Evolutionary conservation across 2,797 vertebrate species (phyloP), one percentile per base, ranked within the genome.

Genomic region (Coracias cyanogaster): DNA sequence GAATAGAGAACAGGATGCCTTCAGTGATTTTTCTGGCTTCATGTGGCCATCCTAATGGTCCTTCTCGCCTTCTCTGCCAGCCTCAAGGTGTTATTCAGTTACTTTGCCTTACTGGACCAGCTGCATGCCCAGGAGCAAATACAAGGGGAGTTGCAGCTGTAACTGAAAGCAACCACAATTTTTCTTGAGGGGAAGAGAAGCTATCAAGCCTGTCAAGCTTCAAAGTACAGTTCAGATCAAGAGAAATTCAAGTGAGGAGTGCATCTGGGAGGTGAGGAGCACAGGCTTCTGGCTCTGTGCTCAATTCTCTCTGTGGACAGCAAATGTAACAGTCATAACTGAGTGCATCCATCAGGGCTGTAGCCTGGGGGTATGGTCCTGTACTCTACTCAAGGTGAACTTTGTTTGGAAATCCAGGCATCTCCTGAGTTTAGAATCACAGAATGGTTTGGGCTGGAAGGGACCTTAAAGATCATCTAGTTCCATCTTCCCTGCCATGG

Each of bases 321-420:
- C 10, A 12, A 39, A 10, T 33, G 31, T 31, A 49, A 28, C 12
- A 57, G 54, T 28, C 2, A 0, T 26, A 21, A 31, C 43, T 20
- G 22, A 1, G 0, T 48, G 51, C 31, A 28, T 49, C 28, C 0
- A 0, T 33, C n/a, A 19, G 64, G 15, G 24, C 46, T 70, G 35
- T 46, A 49, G 18, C 41, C 48, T 0, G 0, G 19, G 11, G 45
- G 3, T n/a, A 20, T 1, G 5, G 37, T 18, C 29, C 49, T 2
- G 0, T 33, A 14, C 15, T 37, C 43, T 2, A 2, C 71, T 37
- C 1, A 0, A 35, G 7, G 31, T 66, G 29, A 77, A 21, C 60
- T 88, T 48, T 58, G 65, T 88, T 48, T 58, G 65, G 37, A 81
- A 73, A 65, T 14, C 16, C 20, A 57, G 31, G 37, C 1, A 2